phyloP scores from a whole-genome alignment of 1,140 invertebrate species.

The Phenacoccus solenopsis region DNA sequence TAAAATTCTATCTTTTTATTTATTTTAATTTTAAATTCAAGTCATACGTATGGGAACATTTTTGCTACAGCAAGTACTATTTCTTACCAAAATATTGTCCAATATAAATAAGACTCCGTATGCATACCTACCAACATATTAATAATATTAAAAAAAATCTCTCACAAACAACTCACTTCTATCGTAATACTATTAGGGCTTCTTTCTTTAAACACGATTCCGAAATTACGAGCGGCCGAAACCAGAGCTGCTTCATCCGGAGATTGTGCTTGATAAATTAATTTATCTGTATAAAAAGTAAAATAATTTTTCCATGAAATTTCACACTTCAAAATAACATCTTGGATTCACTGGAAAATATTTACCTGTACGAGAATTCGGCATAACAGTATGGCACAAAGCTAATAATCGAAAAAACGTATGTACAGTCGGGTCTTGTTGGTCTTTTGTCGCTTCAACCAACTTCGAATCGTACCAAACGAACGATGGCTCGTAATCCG shows the following conservation, averaged over 20 bases:
- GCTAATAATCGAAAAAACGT: slow-evolving; percentile 77
- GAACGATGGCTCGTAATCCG: slow-evolving; percentile 81
- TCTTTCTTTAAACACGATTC: slow-evolving; percentile 91
- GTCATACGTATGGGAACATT: no score
- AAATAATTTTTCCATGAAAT: slow-evolving; percentile 17
- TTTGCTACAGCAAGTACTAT: no score
- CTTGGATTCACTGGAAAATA: no score
- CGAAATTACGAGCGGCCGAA: slow-evolving; percentile 94
- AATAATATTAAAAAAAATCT: background rate
- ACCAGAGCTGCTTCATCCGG: slow-evolving; percentile 96
- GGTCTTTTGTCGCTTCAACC: slow-evolving; percentile 62
- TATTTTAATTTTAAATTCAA: no score
- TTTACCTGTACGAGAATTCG: slow-evolving; percentile 72
- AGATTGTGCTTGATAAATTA: slow-evolving; percentile 81
- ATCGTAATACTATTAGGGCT: slow-evolving; percentile 89
- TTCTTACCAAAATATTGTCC: no score
- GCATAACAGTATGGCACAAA: slow-evolving; percentile 97
- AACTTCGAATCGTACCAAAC: slow-evolving; percentile 84
- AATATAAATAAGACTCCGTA: no score
- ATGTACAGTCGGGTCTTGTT: slow-evolving; percentile 41
- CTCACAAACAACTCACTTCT: slow-evolving; percentile 38
- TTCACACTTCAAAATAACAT: background rate
- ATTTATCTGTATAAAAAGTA: slow-evolving; percentile 41
- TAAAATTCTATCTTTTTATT: no score
- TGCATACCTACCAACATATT: no score